Evolutionary conservation across 1,140 invertebrate species (phyloP).

Genomic region (Drosophila cardini): DNA sequence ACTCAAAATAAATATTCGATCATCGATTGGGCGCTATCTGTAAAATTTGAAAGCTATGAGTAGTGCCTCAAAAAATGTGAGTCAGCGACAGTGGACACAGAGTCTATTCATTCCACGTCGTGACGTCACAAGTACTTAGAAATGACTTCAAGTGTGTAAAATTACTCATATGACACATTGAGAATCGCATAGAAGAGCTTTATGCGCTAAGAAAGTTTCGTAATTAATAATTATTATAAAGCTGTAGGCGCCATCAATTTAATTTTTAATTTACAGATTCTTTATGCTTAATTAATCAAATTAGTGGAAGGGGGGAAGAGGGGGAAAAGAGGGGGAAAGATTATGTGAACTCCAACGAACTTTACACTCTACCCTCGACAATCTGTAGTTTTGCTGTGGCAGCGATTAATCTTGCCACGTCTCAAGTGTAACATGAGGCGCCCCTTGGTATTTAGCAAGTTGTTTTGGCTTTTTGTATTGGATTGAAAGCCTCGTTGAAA

Average conservation of each 20-base stretch:
- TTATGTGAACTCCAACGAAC: conserved; percentile 36
- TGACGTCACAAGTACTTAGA: conserved; percentile 19
- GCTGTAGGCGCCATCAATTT: conserved; percentile 37
- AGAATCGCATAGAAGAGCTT: conserved; percentile 1
- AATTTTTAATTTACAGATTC: conserved; percentile 12
- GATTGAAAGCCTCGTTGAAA: conserved; percentile 4
- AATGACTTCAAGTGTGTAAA: conserved; percentile 7
- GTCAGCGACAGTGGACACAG: conserved; percentile 20
- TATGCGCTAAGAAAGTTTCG: not conserved
- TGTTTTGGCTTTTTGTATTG: conserved; percentile 22
- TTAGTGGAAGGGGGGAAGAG: conserved; percentile 40
- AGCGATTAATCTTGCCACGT: conserved; percentile 65
- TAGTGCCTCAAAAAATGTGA: conserved; percentile 8
- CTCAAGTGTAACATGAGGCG: conserved; percentile 74
- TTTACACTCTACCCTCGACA: conserved; percentile 36
- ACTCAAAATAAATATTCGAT: conserved; percentile 32
- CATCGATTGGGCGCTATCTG: conserved; percentile 23
- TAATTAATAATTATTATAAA: conserved; percentile 60
- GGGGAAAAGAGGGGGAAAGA: conserved; percentile 36
- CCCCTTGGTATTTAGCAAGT: conserved; percentile 60
- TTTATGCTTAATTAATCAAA: conserved; percentile 69
- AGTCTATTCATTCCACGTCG: conserved; percentile 28
- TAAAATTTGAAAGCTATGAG: conserved; percentile 2
- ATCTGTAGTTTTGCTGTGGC: conserved; percentile 18
- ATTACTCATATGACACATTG: conserved; percentile 24